Base-by-base conservation (phyloP, 2,113 vertebrate species). In the Siniperca chuatsi region DNA sequence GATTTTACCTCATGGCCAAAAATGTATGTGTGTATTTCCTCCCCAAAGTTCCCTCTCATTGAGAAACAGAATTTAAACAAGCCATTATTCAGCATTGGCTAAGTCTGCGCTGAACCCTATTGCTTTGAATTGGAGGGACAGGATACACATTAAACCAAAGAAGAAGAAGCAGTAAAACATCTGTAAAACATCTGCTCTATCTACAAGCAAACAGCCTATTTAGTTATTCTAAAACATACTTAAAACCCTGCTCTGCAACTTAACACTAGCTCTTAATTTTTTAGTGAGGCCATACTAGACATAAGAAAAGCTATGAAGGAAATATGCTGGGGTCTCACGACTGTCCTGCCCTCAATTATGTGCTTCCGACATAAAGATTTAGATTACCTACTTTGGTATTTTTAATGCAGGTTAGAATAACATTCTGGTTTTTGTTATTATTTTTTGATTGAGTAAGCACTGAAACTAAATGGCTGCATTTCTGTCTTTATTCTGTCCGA, bases 61-160 rank as follows among this genome's bases (percentile, higher is more conserved):
- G 8, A 61, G 62, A 55, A 54, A 50, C 21, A 29, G 54, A 86
- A 73, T 74, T 78, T 46, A 75, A 79, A 68, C 62, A 67, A 75
- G 44, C 18, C 25, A 65, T 65, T 80, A 64, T 52, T 64, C 37
- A 73, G 48, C 52, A 2, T 4, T 76, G 69, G 46, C 54, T 46
- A 58, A 35, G 33, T 29, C 67, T 46, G 6, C 15, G 50, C 79
- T 79, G 46, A 84, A 60, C 13, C 29, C 16, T 33, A 2, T 40
- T 35, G 15, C 16, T 52, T 77, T 83, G 73, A 75, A 52, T n/a
- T 52, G 20, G 25, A 55, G 25, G 57, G 50, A 61, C 29, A 50
- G 55, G 11, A 76, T n/a, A 54, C 25, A 42, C 35, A 50, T 75
- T 71, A 84, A 88, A 50, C 6, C 54, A 57, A 44, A 42, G 10